Evolutionary conservation across 2,888 invertebrate genomes (phyloP).

Genomic region (Latheticus oryzae): DNA sequence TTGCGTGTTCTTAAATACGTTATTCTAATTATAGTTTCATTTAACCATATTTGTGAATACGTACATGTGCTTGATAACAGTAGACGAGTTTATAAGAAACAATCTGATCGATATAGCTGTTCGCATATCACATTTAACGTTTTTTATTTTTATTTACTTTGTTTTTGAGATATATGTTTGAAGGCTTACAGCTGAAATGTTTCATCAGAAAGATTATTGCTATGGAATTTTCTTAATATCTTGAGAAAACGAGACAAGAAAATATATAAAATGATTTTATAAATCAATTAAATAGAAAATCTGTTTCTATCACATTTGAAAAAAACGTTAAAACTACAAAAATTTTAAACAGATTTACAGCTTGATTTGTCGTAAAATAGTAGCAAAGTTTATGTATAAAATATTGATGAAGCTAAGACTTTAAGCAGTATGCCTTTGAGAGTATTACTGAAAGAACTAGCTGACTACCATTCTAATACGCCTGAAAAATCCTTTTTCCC

Average conservation of each 20-base stretch:
- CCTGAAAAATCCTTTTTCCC: conserved; percentile 11
- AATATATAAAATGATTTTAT: too few species aligned
- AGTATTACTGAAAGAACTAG: conserved; percentile 3
- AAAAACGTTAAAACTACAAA: conserved; percentile 18
- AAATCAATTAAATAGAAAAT: too few species aligned
- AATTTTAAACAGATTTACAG: conserved; percentile 18
- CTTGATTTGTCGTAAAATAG: conserved; percentile 11
- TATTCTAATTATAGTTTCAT: conserved; percentile 22
- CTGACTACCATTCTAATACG: neutral
- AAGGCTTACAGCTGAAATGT: too few species aligned
- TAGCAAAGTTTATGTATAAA: conserved; percentile 7
- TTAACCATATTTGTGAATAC: conserved; percentile 31
- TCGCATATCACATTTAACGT: too few species aligned
- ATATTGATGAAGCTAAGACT: conserved; percentile 18
- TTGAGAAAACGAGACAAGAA: too few species aligned
- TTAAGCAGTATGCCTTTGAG: conserved; percentile 3
- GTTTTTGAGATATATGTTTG: too few species aligned
- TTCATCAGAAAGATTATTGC: too few species aligned
- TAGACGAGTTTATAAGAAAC: conserved; percentile 1
- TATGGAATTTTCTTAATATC: too few species aligned
- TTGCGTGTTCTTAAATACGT: conserved; percentile 29
- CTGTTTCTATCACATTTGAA: too few species aligned
- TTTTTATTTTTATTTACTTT: too few species aligned
- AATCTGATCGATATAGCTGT: conserved; percentile 12
- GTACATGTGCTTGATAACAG: conserved; percentile 11